These are phyloP conservation scores for Oegoconia quadripuncta DNA, from an alignment of 2,888 invertebrate genomes.

Conservation along the genomic window DNA sequence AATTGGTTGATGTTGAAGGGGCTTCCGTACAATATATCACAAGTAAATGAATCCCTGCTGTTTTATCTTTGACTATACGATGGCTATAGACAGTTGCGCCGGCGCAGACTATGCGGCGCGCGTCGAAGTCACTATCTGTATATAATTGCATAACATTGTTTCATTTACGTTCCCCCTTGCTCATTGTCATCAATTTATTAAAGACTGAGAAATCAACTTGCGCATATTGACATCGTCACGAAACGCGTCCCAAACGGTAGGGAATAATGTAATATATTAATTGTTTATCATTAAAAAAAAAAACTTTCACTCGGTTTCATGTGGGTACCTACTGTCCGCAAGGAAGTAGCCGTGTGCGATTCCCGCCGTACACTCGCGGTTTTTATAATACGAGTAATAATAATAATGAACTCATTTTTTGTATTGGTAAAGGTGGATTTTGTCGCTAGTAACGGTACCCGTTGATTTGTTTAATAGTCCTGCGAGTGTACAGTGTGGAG, in stretches of 20 bases:
- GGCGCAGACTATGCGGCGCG: no score
- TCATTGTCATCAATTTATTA: constrained; percentile 78
- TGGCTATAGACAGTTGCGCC: no score
- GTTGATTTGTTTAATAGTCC: constrained; percentile 4
- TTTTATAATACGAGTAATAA: no score
- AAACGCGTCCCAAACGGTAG: constrained; percentile 61
- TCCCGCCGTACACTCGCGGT: constrained; percentile 38
- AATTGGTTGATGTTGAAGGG: no score
- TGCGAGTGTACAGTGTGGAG: constrained; percentile 15
- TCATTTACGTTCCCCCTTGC: constrained; percentile 76
- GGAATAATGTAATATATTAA: constrained; percentile 60
- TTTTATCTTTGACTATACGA: no score
- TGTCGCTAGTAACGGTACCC: neutral
- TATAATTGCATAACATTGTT: constrained; percentile 73
- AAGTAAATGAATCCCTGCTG: no score
- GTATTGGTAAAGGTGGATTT: no score
- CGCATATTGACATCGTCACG: constrained; percentile 76
- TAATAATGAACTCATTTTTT: no score
- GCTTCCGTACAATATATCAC: no score
- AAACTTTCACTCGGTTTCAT: constrained; percentile 50
- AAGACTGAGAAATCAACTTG: constrained; percentile 78
- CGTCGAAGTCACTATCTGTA: constrained; percentile 56
- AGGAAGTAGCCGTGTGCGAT: constrained; percentile 36
- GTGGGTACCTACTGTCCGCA: constrained; percentile 40
- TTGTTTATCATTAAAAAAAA: constrained; percentile 59